These are phyloP conservation scores for Drosophila phalerata DNA, from an alignment of 2,888 invertebrate species.

Conservation along the genomic window DNA sequence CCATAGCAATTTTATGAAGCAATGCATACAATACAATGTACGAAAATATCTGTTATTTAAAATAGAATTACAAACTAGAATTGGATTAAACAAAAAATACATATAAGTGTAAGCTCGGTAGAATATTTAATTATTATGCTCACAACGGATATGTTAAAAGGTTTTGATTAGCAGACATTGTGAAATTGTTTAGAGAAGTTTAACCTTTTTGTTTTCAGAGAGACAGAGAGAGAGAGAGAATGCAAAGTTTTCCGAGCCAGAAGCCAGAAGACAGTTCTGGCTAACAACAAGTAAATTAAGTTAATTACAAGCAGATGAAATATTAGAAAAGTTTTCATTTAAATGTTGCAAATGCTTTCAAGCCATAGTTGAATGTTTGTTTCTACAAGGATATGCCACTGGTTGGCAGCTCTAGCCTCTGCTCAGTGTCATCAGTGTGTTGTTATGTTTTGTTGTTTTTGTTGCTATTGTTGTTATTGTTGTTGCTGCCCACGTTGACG, in stretches of 20 bases:
- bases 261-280: conserved; percentile 18
- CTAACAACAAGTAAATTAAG: conserved; percentile 64
- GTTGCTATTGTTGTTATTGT: conserved; percentile 15
- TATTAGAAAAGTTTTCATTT: conserved; percentile 72
- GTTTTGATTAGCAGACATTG: conserved; percentile 6
- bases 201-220: neutral
- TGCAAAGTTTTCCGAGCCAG: conserved; percentile 6
- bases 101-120: too few species aligned
- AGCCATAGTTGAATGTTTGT: conserved; percentile 46
- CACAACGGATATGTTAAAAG: conserved; percentile 1
- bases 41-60: too few species aligned
- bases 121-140: too few species aligned
- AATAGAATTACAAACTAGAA: neutral
- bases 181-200: conserved; percentile 2
- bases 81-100: too few species aligned
- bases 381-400: conserved; percentile 23
- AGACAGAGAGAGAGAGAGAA: neutral
- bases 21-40: too few species aligned
- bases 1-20: neutral
- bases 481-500: conserved; percentile 6
- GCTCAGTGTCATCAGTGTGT: conserved; percentile 39
- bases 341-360: conserved; percentile 57
- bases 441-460: conserved; percentile 11
- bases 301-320: conserved; percentile 72
- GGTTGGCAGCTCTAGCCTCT: conserved; percentile 8